Percentiles rank a stretch among this genome's conserved stretches.
Evolutionary conservation across 2,888 invertebrate species (phyloP).

Genomic region (Oxystoma pomonae): DNA sequence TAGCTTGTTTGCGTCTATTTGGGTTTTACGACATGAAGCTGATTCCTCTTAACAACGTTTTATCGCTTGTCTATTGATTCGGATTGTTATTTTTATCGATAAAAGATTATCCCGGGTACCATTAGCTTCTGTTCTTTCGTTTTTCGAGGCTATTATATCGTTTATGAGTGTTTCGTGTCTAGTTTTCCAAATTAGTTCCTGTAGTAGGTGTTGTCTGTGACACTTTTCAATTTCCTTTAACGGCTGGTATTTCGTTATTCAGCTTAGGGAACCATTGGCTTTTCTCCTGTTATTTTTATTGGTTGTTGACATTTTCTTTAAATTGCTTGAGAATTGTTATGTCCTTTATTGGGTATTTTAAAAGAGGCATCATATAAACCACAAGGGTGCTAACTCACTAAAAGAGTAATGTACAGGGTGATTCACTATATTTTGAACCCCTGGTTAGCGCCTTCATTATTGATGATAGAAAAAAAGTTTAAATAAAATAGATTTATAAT

Average conservation of each 20-base stretch:
- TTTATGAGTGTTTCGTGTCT: background rate
- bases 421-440: too few species aligned
- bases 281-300: background rate
- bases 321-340: background rate
- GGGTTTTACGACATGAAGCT: constrained; percentile 15
- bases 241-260: background rate
- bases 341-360: background rate
- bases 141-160: background rate
- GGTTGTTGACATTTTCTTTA: background rate
- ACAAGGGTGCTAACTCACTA: too few species aligned
- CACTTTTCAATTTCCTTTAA: background rate
- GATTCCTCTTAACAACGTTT: background rate
- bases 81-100: background rate
- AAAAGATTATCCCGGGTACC: background rate
- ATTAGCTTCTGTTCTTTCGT: background rate
- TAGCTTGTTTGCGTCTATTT: constrained; percentile 21
- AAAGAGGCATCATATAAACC: too few species aligned
- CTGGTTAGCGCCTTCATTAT: too few species aligned
- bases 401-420: too few species aligned
- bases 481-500: too few species aligned
- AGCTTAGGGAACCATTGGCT: background rate
- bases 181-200: background rate
- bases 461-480: too few species aligned
- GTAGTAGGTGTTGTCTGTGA: background rate
- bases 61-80: background rate